Base-by-base conservation (phyloP, 1,140 invertebrate species). In the Carposina sasakii region DNA sequence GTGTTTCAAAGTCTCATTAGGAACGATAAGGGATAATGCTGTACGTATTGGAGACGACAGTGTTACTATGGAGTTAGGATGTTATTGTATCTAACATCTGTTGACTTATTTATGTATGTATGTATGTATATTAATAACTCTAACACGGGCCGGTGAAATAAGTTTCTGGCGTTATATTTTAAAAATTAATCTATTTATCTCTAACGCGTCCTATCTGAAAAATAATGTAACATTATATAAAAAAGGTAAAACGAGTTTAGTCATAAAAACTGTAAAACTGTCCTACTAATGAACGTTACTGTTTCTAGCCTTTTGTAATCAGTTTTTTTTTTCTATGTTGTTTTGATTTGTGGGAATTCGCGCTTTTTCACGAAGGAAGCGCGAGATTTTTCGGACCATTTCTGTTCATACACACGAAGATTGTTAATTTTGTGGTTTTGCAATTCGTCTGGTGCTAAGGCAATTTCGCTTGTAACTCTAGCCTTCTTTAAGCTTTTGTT, bases 241-340 rank as follows among this genome's bases (percentile, higher is more conserved):
- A 64, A 64, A 57, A 51, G 22, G 48, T 50, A 64, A 55, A 60
- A 51, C 44, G 52, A 28, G 6, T 28, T 12, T 39, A 9, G 22
- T 39, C 19, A 39, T 39, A 62, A 68, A 67, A 68, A 68, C 54
- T 53, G 60, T 62, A 67, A 71, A 68, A 62, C 48, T 51, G 36
- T 52, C 44, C 64, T 76, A 66, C 70, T 54, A 63, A 63, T 22
- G 17, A 67, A 43, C 61, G 52, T 65, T 63, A 63, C 60, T 60
- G 71, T 66, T 67, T 63, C 61, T 67, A 77, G 67, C 69, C 69
- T 66, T 62, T 67, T 60, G 48, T 53, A 43, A 30, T 65, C 52
- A 22, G 61, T 60, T 65, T 67, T 71, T 64, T 67, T 62, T 58
- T 67, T 70, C 71, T 71, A 67, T 69, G 63, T 72, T 75, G 60